Conservation (phyloP, 2,797 vertebrate genomes). For the Tragelaphus oryx region DNA sequence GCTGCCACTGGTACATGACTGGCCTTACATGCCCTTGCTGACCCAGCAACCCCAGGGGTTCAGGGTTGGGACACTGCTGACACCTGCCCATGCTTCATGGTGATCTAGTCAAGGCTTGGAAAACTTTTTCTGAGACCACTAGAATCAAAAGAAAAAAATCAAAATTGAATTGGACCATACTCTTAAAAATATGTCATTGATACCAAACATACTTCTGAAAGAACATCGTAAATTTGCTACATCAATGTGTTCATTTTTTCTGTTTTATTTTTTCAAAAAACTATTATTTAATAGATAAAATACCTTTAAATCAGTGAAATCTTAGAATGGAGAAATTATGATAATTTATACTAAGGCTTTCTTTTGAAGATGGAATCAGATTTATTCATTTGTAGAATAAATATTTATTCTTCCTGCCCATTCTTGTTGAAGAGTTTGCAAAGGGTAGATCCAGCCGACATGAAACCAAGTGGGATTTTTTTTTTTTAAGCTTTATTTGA, state of each 20-base stretch:
- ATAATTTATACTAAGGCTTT: constrained; percentile 69
- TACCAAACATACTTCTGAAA: background rate
- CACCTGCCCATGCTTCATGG: background rate
- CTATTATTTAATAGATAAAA: constrained; percentile 33
- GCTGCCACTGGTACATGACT: background rate
- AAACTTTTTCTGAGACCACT: background rate
- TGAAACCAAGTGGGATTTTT: constrained; percentile 35
- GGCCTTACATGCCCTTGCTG: background rate
- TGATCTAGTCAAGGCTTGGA: background rate
- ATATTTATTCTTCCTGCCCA: constrained; percentile 68
- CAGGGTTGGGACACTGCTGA: background rate
- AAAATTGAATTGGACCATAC: background rate
- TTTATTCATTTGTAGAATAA: constrained; percentile 67
- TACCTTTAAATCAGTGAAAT: constrained; percentile 44
- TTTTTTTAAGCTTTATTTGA: constrained; percentile 60
- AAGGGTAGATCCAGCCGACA: constrained; percentile 50
- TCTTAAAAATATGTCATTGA: background rate
- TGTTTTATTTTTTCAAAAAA: background rate
- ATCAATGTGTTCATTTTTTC: constrained; percentile 24
- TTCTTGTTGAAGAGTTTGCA: constrained; percentile 60
- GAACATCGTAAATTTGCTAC: background rate
- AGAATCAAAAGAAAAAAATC: constrained; percentile 14
- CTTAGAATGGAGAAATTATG: constrained; percentile 61
- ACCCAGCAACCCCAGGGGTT: background rate
- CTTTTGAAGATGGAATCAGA: constrained; percentile 71